Percentiles rank a stretch among this genome's conserved stretches.
phyloP scores from a whole-genome alignment of 2,888 invertebrate species.

The Drosophila paucipuncta region DNA sequence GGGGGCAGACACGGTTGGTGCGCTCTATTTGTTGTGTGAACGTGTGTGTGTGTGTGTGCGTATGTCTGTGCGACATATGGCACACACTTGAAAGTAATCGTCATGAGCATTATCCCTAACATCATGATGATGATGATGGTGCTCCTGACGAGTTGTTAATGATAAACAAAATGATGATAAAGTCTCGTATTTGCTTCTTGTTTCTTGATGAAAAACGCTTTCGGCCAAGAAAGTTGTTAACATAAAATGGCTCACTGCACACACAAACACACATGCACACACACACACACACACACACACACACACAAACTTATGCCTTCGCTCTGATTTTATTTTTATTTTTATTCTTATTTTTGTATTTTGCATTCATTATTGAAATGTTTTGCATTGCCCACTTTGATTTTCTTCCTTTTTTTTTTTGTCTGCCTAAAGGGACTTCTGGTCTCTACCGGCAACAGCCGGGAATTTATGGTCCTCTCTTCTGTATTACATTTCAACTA shows the following conservation, averaged over 20 bases:
- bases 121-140: conserved; percentile 25
- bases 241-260: conserved; percentile 77
- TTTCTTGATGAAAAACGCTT: conserved; percentile 64
- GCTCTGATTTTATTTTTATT: conserved; percentile 43
- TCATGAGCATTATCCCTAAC: conserved; percentile 26
- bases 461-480: conserved; percentile 39
- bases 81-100: conserved; percentile 61
- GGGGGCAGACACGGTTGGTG: conserved; percentile 36
- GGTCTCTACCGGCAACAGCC: conserved; percentile 39
- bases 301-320: conserved; percentile 18
- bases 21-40: conserved; percentile 56
- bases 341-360: conserved; percentile 8
- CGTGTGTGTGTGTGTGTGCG: conserved; percentile 11
- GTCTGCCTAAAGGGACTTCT: conserved; percentile 22
- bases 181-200: conserved; percentile 20
- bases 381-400: conserved; percentile 49
- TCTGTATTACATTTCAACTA: background rate
- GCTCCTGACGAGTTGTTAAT: conserved; percentile 74
- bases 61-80: conserved; percentile 60
- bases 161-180: conserved; percentile 74
- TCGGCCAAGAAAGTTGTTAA: conserved; percentile 78
- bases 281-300: conserved; percentile 8
- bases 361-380: conserved; percentile 61
- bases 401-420: conserved; percentile 4
- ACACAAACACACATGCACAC: conserved; percentile 16